Conservation (phyloP, 2,797 vertebrate genomes). For the Characodon lateralis region DNA sequence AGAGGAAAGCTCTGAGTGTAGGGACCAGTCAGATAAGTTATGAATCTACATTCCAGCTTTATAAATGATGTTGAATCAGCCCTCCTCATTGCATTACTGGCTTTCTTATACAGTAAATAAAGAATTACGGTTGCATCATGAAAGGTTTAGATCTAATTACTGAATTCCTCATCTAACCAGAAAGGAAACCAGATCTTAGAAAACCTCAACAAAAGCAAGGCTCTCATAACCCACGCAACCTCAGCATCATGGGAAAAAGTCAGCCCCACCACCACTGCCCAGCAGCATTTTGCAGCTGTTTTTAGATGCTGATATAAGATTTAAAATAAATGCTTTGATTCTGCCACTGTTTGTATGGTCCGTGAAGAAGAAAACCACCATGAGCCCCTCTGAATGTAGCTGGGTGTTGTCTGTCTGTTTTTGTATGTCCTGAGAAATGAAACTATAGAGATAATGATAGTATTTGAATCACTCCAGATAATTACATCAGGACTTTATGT, state of each 20-base stretch:
- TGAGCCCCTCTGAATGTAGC: conserved; percentile 24
- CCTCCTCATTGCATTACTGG: not conserved
- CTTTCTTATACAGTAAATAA: conserved; percentile 41
- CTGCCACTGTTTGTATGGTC: conserved; percentile 44
- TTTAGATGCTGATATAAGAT: conserved; percentile 56
- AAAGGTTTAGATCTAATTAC: conserved; percentile 40
- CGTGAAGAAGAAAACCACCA: conserved; percentile 38
- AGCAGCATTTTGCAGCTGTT: conserved; percentile 40
- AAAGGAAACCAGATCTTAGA: conserved; percentile 54
- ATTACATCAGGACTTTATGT: conserved; percentile 45
- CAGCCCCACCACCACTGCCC: not conserved
- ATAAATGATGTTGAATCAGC: conserved; percentile 15
- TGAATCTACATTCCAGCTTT: conserved; percentile 7
- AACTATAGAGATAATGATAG: conserved; percentile 39
- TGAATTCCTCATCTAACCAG: conserved; percentile 41
- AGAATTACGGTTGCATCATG: conserved; percentile 45
- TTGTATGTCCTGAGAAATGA: conserved; percentile 52
- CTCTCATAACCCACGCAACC: conserved; percentile 33
- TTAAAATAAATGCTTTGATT: conserved; percentile 26
- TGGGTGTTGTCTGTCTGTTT: conserved; percentile 46
- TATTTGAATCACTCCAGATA: conserved; percentile 58
- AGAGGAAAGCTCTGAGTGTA: not conserved
- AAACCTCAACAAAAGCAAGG: conserved; percentile 59
- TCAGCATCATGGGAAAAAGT: conserved; percentile 63
- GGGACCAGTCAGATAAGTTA: conserved; percentile 9